These are phyloP conservation scores for Epirrita christyi DNA, from an alignment of 2,888 invertebrate genomes.

Conservation along the genomic window DNA sequence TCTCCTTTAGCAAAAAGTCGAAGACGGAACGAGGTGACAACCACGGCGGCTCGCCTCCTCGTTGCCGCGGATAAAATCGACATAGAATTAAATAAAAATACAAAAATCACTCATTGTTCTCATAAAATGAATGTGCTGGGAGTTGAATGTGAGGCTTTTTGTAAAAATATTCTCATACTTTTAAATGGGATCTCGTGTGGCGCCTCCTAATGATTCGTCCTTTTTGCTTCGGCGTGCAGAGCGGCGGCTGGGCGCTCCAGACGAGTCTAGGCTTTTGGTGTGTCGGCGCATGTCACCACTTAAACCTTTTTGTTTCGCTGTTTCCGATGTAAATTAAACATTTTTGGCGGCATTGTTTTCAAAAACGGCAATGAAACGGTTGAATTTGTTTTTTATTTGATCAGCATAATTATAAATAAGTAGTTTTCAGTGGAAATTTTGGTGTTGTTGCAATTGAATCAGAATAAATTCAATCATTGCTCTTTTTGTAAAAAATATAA, in stretches of 20 bases:
- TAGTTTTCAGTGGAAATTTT: no score
- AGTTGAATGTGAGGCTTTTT: conserved; percentile 84
- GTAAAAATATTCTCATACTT: conserved; percentile 85
- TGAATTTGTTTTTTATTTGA: conserved; percentile 3
- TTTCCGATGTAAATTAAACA: conserved; percentile 80
- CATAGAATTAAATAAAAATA: conserved; percentile 84
- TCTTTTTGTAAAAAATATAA: background rate
- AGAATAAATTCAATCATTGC: background rate
- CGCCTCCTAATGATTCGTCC: conserved; percentile 83
- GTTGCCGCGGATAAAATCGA: conserved; percentile 82
- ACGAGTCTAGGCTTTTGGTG: conserved; percentile 77
- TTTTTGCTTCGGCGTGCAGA: conserved; percentile 78
- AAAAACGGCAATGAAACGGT: conserved; percentile 35
- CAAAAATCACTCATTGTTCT: conserved; percentile 85
- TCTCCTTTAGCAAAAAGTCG: conserved; percentile 76
- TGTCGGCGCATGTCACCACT: conserved; percentile 78
- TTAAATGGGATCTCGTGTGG: conserved; percentile 84
- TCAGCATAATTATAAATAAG: background rate
- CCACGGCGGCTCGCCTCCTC: conserved; percentile 74
- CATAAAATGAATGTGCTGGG: conserved; percentile 85
- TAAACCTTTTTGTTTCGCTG: conserved; percentile 71
- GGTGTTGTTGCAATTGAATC: no score
- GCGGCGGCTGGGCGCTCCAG: conserved; percentile 60
- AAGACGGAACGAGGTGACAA: conserved; percentile 80
- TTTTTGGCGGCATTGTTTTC: conserved; percentile 78